A percentile compares a stretch with the other conserved stretches of the same genome.
phyloP scores from a whole-genome alignment of 2,113 vertebrate species.

The Ictidomys tridecemlineatus region DNA sequence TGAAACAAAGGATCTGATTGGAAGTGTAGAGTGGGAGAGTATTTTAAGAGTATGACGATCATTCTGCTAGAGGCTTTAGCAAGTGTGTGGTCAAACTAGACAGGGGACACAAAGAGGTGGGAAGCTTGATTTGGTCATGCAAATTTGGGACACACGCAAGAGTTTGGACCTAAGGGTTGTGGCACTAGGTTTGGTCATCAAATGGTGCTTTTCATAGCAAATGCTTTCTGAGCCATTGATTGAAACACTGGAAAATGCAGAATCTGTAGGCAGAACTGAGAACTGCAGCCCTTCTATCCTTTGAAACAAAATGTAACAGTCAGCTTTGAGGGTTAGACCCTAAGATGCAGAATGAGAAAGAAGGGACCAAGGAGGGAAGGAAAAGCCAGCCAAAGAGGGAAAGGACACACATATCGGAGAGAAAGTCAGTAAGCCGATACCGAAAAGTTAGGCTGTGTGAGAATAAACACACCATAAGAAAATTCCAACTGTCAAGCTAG shows the following conservation, averaged over 20 bases:
- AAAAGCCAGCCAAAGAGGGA: too few species aligned
- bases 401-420: not conserved
- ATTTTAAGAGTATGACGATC: constrained; percentile 49
- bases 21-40: constrained; percentile 29
- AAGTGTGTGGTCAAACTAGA: constrained; percentile 50
- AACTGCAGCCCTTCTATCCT: not conserved
- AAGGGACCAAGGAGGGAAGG: not conserved
- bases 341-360: not conserved
- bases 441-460: not conserved
- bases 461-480: not conserved
- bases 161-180: not conserved
- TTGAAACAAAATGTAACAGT: not conserved
- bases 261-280: not conserved
- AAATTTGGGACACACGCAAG: not conserved
- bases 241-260: not conserved
- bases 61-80: not conserved
- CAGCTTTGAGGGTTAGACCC: not conserved
- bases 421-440: not conserved
- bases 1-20: constrained; percentile 75
- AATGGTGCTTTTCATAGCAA: constrained; percentile 37
- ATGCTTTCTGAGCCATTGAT: not conserved
- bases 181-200: constrained; percentile 23
- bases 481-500: not conserved
- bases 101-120: not conserved
- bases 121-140: constrained; percentile 45